Evolutionary conservation across 1,140 invertebrate genomes (phyloP).

Genomic region (Drosophila oshimai): DNA sequence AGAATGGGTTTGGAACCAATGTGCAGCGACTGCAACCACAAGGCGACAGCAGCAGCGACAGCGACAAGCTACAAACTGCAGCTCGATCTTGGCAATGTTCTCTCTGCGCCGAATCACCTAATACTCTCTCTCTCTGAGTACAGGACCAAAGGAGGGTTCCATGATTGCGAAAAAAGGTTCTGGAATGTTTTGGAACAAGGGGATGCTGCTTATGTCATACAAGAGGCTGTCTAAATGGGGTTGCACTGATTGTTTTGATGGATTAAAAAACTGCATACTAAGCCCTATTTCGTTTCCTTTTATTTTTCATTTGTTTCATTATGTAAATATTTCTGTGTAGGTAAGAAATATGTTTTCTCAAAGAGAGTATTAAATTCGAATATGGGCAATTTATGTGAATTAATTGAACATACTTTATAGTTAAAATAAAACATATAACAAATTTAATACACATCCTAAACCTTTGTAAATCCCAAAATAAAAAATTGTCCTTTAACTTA

Average conservation of each 20-base stretch:
- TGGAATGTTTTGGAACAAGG: slow-evolving; percentile 1
- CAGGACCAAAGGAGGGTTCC: background rate
- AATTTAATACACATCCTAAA: too few species aligned
- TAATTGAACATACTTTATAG: too few species aligned
- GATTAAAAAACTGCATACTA: too few species aligned
- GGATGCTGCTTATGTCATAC: background rate
- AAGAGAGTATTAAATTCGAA: too few species aligned
- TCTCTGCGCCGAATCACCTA: slow-evolving; percentile 34
- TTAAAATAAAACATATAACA: too few species aligned
- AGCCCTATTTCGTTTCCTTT: background rate
- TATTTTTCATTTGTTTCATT: background rate
- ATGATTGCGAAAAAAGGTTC: background rate
- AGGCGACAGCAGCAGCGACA: slow-evolving; percentile 14
- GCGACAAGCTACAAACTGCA: slow-evolving; percentile 36
- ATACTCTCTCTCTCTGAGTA: slow-evolving; percentile 25
- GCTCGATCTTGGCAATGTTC: slow-evolving; percentile 38
- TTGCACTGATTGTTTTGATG: background rate
- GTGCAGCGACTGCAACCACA: slow-evolving; percentile 17
- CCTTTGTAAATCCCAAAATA: too few species aligned
- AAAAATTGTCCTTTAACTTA: too few species aligned
- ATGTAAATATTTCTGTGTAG: too few species aligned
- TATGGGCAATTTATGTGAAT: too few species aligned
- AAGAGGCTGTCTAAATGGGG: background rate
- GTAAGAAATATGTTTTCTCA: too few species aligned
- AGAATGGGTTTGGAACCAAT: too few species aligned